phyloP scores from a whole-genome alignment of 2,797 vertebrate species.

The Pelochelys cantorii region DNA sequence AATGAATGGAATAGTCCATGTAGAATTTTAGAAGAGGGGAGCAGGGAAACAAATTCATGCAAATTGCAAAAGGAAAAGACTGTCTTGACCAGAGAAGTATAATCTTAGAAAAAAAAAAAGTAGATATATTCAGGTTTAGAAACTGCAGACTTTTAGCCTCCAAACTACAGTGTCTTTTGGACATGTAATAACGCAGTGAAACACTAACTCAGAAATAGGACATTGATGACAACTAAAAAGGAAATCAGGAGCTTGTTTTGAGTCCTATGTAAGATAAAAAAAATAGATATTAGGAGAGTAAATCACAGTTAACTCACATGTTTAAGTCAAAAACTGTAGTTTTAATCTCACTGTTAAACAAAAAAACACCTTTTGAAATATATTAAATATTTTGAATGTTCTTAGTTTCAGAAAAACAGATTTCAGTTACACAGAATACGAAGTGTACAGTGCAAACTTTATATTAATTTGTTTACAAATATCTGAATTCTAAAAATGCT shows the following conservation, averaged over 20 bases:
- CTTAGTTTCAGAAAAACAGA: too few species aligned
- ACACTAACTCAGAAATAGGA: not conserved
- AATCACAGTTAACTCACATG: too few species aligned
- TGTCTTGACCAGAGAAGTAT: not conserved
- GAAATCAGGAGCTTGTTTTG: not conserved
- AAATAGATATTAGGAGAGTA: too few species aligned
- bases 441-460: too few species aligned
- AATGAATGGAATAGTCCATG: constrained; percentile 86
- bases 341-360: too few species aligned
- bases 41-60: constrained; percentile 59
- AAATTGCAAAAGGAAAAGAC: constrained; percentile 5
- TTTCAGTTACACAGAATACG: too few species aligned
- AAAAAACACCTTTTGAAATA: too few species aligned
- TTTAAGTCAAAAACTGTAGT: too few species aligned
- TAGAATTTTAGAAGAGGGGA: constrained; percentile 76
- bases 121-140: constrained; percentile 65
- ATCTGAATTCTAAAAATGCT: too few species aligned
- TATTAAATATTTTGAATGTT: too few species aligned
- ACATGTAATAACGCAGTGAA: constrained; percentile 45
- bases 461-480: too few species aligned
- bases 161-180: constrained; percentile 68
- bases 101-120: constrained; percentile 42
- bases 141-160: constrained; percentile 66
- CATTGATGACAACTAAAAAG: not conserved
- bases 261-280: not conserved